phyloP scores from a whole-genome alignment of 2,797 vertebrate species.

The Sebastes minor region DNA sequence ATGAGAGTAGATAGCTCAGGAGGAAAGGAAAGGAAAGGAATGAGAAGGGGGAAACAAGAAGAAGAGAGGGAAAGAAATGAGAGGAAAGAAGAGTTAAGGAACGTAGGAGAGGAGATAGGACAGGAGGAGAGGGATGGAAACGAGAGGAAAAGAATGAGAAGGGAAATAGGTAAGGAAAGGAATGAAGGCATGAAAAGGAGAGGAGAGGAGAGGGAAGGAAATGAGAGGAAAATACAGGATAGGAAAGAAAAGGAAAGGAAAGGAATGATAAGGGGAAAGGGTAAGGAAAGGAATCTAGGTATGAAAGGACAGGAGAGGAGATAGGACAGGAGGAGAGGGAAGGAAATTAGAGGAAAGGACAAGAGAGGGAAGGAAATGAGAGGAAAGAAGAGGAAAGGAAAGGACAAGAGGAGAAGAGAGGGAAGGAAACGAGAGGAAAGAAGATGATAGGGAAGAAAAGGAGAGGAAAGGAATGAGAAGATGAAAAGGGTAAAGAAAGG shows the following conservation, averaged over 20 bases:
- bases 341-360: too few relatives aligned
- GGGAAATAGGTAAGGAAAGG: too few relatives aligned
- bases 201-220: too few relatives aligned
- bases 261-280: neutral
- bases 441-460: too few relatives aligned
- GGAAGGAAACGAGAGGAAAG: neutral
- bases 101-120: constrained; percentile 33
- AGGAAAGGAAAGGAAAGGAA: too few relatives aligned
- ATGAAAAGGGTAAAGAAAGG: too few relatives aligned
- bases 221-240: neutral
- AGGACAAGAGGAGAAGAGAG: neutral
- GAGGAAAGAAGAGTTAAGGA: neutral
- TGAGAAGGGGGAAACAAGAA: neutral
- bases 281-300: neutral
- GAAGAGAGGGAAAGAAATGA: too few relatives aligned
- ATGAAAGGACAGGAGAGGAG: neutral
- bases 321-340: too few relatives aligned
- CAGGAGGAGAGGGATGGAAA: neutral
- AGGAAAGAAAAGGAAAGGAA: neutral
- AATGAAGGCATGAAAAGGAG: neutral
- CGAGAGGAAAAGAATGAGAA: neutral
- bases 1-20: neutral
- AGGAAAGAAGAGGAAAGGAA: too few relatives aligned
- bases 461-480: too few relatives aligned
- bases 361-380: too few relatives aligned